Evolutionary conservation across 1,140 invertebrate genomes (phyloP), one percentile per base, ranked within the genome.

Genomic region (Heliconius eleuchia): DNA sequence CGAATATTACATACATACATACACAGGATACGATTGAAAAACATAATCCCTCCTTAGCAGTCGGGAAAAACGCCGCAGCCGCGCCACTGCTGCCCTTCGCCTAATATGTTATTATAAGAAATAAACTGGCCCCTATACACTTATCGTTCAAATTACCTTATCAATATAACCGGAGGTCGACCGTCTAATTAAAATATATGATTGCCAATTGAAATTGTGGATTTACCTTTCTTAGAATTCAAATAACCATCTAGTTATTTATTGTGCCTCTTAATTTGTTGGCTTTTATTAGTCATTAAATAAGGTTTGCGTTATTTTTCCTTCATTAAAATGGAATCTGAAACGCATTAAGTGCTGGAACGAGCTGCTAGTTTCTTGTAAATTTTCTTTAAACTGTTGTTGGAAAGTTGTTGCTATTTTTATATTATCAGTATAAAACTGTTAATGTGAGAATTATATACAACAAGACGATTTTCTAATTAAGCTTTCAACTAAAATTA

Each of bases 71-170:
- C 78, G 80, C 85, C 83, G 76, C 73, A 73, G 77, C 85, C 84
- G 85, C 87, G 87, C 86, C 85, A 60, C 78, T 57, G 82, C 13
- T 13, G 88, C 84, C 80, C 80, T 84, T 76, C 76, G 1, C 83
- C 87, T 92, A 91, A 92, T 91, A 88, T 93, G 89, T 93, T 93
- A 93, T 93, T 93, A 93, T 87, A 89, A 88, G 90, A 88, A 92
- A 93, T 93, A 93, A 92, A 92, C 73, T 72, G 82, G 76, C 78
- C 83, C 79, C 78, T 72, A 71, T 77, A 72, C 78, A 79, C 70
- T 79, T 85, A 83, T 88, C 82, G 80, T 75, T 82, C 79, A 77
- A 86, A 88, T 88, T 83, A 85, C 83, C 85, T 91, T 89, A 92
- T 92, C 90, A 88, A 88, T 86, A 83, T 70, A 80, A 84, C 85